These are phyloP conservation scores for Digitonthophagus gazella DNA, from an alignment of 2,888 invertebrate genomes.

Conservation along the genomic window DNA sequence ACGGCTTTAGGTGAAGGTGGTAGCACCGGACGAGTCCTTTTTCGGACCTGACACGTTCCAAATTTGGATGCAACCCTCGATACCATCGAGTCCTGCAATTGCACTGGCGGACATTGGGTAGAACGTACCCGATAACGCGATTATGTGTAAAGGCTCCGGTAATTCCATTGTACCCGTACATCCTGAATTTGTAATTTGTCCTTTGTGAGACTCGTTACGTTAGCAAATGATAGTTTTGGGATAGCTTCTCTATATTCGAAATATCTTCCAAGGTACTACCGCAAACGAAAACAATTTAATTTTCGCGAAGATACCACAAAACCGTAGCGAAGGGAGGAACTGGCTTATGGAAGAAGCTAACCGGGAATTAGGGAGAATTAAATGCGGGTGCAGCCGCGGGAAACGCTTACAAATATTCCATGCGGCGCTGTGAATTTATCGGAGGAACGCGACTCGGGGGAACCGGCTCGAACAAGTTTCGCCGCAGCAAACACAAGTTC, in stretches of 20 bases:
- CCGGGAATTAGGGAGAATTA: neutral
- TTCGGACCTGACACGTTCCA: neutral
- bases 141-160: neutral
- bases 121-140: neutral
- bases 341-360: neutral
- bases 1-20: neutral
- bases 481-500: slow-evolving; percentile 15
- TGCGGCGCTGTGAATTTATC: neutral
- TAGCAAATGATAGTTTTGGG: neutral
- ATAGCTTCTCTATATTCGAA: too few relatives aligned
- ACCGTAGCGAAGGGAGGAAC: neutral
- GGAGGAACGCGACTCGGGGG: neutral
- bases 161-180: neutral
- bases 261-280: too few relatives aligned
- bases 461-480: slow-evolving; percentile 13
- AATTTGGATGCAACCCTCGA: neutral
- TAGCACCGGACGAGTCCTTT: neutral
- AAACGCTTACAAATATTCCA: neutral
- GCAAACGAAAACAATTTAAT: neutral
- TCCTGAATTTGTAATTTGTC: neutral
- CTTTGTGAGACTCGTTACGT: neutral
- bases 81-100: neutral
- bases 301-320: neutral
- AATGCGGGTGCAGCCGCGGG: neutral
- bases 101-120: neutral